These are phyloP conservation scores for Himalopsyche kuldschensis DNA, from an alignment of 2,888 invertebrate genomes.

Conservation along the genomic window DNA sequence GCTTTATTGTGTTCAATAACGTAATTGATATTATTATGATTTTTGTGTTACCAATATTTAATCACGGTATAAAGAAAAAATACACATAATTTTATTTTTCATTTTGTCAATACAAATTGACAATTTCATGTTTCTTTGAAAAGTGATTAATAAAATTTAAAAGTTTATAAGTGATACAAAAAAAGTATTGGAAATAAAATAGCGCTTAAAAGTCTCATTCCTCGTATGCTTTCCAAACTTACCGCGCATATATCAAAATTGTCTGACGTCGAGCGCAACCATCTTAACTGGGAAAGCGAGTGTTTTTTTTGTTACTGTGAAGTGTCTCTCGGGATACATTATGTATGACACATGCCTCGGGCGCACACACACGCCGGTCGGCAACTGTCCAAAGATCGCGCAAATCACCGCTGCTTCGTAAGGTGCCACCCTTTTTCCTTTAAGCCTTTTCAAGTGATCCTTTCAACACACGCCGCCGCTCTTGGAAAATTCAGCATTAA, in stretches of 20 bases:
- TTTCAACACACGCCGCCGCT: neutral
- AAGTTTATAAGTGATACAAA: too few relatives aligned
- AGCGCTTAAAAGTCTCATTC: neutral
- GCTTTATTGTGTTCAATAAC: too few relatives aligned
- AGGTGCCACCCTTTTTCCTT: neutral
- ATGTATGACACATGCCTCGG: conserved; percentile 21
- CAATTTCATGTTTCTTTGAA: too few relatives aligned
- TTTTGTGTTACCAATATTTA: too few relatives aligned
- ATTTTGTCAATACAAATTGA: too few relatives aligned
- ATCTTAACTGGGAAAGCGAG: neutral
- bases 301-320: conserved; percentile 16
- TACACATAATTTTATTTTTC: too few relatives aligned
- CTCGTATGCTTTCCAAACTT: neutral
- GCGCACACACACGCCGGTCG: neutral
- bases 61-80: too few relatives aligned
- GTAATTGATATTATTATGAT: too few relatives aligned
- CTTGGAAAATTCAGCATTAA: neutral
- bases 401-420: neutral
- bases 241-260: neutral
- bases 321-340: conserved; percentile 26
- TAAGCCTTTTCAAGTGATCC: neutral
- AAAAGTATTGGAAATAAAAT: neutral
- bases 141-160: too few relatives aligned
- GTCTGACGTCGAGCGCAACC: neutral
- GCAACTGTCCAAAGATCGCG: neutral